Percentiles rank a stretch among this genome's conserved stretches.
phyloP scores from a whole-genome alignment of 2,113 vertebrate species.

The Sardina pilchardus region DNA sequence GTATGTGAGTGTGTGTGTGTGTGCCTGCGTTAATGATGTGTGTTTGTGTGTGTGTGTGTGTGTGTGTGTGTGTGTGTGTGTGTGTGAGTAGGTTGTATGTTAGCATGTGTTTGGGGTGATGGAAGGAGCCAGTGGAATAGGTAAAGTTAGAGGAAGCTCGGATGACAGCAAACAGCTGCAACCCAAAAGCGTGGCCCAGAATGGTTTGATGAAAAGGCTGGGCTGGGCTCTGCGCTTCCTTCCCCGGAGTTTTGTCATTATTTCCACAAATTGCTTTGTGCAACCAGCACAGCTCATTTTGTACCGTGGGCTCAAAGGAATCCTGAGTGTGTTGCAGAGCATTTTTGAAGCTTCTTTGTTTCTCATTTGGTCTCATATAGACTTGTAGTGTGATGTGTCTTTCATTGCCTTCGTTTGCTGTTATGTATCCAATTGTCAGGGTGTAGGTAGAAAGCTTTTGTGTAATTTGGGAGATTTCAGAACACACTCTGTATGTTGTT shows the following conservation, averaged over 20 bases:
- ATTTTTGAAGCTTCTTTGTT: background rate
- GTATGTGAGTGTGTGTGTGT: background rate
- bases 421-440: background rate
- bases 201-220: slow-evolving; percentile 30
- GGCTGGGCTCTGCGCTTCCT: slow-evolving; percentile 40
- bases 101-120: background rate
- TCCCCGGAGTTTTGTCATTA: slow-evolving; percentile 9
- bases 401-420: background rate
- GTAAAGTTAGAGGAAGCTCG: background rate
- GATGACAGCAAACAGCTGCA: background rate
- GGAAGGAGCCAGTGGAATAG: background rate
- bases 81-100: background rate
- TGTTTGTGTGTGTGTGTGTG: background rate
- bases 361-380: background rate
- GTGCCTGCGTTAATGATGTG: too few species aligned
- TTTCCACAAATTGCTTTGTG: slow-evolving; percentile 10
- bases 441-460: background rate
- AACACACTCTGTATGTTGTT: background rate
- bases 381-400: background rate
- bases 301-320: background rate
- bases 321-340: background rate
- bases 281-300: slow-evolving; percentile 12
- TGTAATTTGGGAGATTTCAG: background rate
- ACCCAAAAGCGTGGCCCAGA: background rate
- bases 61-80: background rate